Evolutionary conservation across 2,888 invertebrate genomes (phyloP).

Genomic region (Sturmia bella): DNA sequence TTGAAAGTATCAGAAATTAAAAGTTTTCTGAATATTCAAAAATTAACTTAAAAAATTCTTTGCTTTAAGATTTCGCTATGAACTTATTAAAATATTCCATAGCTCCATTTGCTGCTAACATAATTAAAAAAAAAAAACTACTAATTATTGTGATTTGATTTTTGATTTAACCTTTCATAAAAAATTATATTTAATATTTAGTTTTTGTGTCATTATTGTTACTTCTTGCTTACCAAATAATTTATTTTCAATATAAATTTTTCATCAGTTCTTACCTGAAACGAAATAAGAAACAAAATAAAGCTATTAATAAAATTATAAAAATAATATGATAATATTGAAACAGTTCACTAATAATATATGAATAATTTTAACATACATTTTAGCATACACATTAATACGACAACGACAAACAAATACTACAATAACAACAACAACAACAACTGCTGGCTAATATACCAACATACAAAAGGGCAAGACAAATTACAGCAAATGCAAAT

Average conservation of each 20-base stretch:
- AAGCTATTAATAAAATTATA: conserved; percentile 51
- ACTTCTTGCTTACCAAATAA: conserved; percentile 78
- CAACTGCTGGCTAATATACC: neutral
- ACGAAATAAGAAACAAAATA: conserved; percentile 71
- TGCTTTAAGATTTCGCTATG: too few species aligned
- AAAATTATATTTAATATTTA: neutral
- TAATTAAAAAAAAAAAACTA: too few species aligned
- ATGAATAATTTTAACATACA: conserved; percentile 17
- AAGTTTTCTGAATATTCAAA: too few species aligned
- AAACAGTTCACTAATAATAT: neutral
- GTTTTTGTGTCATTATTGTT: neutral
- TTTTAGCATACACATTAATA: neutral
- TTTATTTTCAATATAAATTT: conserved; percentile 80
- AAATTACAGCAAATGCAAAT: too few species aligned
- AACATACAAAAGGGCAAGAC: too few species aligned
- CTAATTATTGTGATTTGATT: too few species aligned
- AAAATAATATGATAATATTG: conserved; percentile 3
- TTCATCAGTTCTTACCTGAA: conserved; percentile 81
- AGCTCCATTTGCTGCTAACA: too few species aligned
- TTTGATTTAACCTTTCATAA: too few species aligned
- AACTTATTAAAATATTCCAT: too few species aligned
- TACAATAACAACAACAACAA: conserved; percentile 1
- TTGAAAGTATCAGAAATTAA: too few species aligned
- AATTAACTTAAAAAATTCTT: too few species aligned
- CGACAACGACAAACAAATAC: neutral